Evolutionary conservation across 1,140 invertebrate species (phyloP).

Genomic region (Atta colombica): DNA sequence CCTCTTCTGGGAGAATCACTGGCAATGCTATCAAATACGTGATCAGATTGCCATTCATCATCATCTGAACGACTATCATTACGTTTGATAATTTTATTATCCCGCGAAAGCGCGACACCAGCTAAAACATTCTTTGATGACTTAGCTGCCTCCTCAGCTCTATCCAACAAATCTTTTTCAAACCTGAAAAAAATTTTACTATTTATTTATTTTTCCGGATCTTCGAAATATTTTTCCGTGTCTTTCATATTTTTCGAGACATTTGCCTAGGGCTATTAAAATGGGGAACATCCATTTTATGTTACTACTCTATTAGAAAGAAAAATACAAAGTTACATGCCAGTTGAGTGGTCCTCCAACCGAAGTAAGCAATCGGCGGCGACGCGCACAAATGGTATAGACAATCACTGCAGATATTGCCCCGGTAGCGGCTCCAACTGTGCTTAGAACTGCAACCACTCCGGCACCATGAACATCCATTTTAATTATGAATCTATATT

Average conservation of each 20-base stretch:
- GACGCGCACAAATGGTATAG: constrained; percentile 78
- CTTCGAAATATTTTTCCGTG: no score
- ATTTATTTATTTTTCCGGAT: background rate
- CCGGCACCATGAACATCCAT: constrained; percentile 79
- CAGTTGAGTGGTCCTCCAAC: constrained; percentile 79
- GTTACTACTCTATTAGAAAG: background rate
- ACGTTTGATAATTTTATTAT: constrained; percentile 58
- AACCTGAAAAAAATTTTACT: constrained; percentile 71
- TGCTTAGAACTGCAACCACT: constrained; percentile 77
- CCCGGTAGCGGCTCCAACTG: constrained; percentile 80
- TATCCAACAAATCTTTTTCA: constrained; percentile 80
- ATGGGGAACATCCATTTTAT: no score
- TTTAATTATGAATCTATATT: constrained; percentile 34
- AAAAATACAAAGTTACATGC: constrained; percentile 53
- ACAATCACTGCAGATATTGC: constrained; percentile 80
- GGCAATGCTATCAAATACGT: constrained; percentile 65
- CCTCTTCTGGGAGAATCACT: constrained; percentile 68
- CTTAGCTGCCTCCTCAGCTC: constrained; percentile 78
- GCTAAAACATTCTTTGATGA: constrained; percentile 73
- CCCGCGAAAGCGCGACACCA: constrained; percentile 59
- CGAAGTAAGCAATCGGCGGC: constrained; percentile 71
- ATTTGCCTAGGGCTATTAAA: no score
- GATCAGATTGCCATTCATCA: constrained; percentile 72
- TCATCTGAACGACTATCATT: constrained; percentile 70
- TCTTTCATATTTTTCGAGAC: no score